Base-by-base conservation (phyloP, 1,140 invertebrate genomes). In the Lucilia sericata region DNA sequence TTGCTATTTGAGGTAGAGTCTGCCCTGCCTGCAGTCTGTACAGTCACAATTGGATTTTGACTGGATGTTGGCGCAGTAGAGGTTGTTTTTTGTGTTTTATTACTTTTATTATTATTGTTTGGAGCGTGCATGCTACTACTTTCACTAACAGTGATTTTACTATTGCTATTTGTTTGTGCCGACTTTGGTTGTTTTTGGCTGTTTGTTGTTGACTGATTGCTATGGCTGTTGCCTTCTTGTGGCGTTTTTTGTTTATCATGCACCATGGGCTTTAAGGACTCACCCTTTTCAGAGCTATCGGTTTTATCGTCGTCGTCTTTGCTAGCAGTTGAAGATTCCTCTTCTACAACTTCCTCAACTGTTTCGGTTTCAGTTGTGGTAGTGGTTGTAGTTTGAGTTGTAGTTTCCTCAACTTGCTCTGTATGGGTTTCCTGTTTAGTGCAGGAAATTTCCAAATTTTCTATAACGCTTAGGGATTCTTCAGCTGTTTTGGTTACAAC, bases 191-290 rank as follows among this genome's bases (percentile, higher is more conserved):
- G 82, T n/a, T 84, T 74, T 75, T 82, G 83, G 49, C 34, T 82
- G 85, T 85, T 84, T 65, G 55, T 74, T 30, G 74, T 82, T 25
- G 86, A 70, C 42, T 85, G 47, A 74, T 47, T 80, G 42, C 75
- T 80, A 80, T 51, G 82, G 51, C 42, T 42, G 5, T 19, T 78
- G 12, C 75, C 80, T 83, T 84, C 51, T 82, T 21, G 91, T 60
- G 55, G 14, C 14, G 55, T n/a, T 60, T 87, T 91, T 42, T 78
- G 34, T 17, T 36, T 36, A n/a, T 78, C 34, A 47, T 78, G 91
- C 86, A 91, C 91, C 87, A 94, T 92, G 87, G 94, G 93, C 85
- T 92, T 85, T 36, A 92, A 91, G 84, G 90, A 92, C 92, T 92
- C 92, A 92, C 92, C 92, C 88, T 87, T 76, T 89, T 84, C 75